Evolutionary conservation across 2,888 invertebrate species (phyloP), one percentile per base, ranked within the genome.

Genomic region (Protophormia terraenovae): DNA sequence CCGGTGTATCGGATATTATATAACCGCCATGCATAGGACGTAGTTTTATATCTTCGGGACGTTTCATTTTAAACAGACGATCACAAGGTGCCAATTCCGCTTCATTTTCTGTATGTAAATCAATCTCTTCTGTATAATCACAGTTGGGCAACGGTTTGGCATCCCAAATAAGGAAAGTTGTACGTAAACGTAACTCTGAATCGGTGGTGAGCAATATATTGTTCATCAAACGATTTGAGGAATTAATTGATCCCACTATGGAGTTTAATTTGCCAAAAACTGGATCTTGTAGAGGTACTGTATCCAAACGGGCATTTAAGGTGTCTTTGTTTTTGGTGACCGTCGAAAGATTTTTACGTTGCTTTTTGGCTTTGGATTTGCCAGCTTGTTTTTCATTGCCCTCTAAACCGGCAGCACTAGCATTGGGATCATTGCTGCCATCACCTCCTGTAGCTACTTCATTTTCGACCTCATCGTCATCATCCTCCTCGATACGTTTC

Each of bases 251-350:
- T 0, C 95, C 95, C 0, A 94, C 92, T 0, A 94, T 94, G 0
- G 94, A 94, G 24, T 95, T 94, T 0, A 95, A 89, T 87, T 95
- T 93, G 72, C 95, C 95, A 89, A 95, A 95, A 75, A 95, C 94
- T 5, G 95, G 94, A 92, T 95, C 95, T 91, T 92, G 91, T 76
- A 92, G 87, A 0, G 93, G 92, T 64, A 91, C 90, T 6, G 92
- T 92, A 72, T 93, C 93, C 73, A 93, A 87, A 12, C 91, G 90
- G 1, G 90, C 91, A 87, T 93, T 93, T 0, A 93, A 75, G 0
- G 92, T 90, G 14, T 92, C 92, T 73, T 91, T 92, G 80, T 92
- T 93, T 77, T 92, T 92, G 0, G 93, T 93, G 1, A 93, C 90
- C 0, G 92, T 92, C 3, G 91, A 90, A 0, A 92, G 88, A 14